Base-by-base conservation (phyloP, 2,888 invertebrate species). In the Trachelus tabidus region DNA sequence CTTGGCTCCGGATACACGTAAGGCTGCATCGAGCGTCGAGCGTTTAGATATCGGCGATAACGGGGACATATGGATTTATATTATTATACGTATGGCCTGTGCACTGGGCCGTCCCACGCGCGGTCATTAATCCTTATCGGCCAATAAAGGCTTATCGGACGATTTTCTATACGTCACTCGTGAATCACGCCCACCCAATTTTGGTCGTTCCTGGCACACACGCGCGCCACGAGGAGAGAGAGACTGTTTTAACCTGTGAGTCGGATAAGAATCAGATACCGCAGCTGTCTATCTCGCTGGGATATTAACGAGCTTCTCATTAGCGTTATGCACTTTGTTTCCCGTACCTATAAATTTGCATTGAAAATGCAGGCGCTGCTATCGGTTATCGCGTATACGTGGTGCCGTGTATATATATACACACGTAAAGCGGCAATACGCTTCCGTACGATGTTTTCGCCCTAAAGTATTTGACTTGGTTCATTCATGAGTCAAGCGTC, bases 111-210 rank as follows among this genome's bases (percentile, higher is more conserved):
- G 73, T 80, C 80, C 77, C 80, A 75, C 78, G 78, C 76, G 31
- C 40, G 33, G 78, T 69, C 79, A 80, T 81, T 82, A 81, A 83
- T 84, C 82, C 77, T 83, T 85, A 85, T 85, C 83, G 79, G 71
- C 77, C 78, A 78, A 81, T 83, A 81, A 81, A 83, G 79, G 81
- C 81, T 81, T 84, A 82, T 83, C 82, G 75, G 76, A 71, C 79
- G 77, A 81, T 83, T 84, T 80, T 77, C 81, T 76, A 82, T 81
- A 74, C 71, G 71, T 33, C 31, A 71, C 71, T 71, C 31, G 71
- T 34, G 71, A 71, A 71, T 71, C 71, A 71, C 71, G 33, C 71
- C 71, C 71, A 31, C 34, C 71, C 71, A 56, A 56, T 56, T 56
- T 56, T 1, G 56, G 6, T 23, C 56, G 56, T 12, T 35, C 35